Base-by-base conservation (phyloP, 2,888 invertebrate genomes). In the Eudasyphora cyanicolor region DNA sequence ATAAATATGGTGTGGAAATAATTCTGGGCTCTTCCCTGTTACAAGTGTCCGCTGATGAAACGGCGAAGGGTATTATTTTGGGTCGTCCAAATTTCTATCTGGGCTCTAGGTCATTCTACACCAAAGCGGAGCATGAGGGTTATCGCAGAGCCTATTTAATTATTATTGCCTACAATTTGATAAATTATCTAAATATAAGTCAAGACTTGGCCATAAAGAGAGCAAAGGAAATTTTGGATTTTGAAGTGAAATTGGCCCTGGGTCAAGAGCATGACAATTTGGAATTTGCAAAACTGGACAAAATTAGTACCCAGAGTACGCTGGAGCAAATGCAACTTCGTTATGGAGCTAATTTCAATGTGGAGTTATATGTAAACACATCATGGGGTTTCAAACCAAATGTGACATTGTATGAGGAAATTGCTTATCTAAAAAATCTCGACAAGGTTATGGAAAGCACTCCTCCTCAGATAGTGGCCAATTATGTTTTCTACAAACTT, bases 1-100 rank as follows among this genome's bases (percentile, higher is more conserved):
- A 82, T 3, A 86, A 82, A 27, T 89, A 85, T 21, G 91, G 90
- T 12, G 54, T 90, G 21, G 86, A 89, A 27, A 88, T 91, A 5
- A 19, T 90, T 4, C 5, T 32, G 32, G 8, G 32, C 32, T 32
- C 32, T 32, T 4, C 32, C 32, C 32, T 6, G n/a, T 89, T 91
- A 29, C 88, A 91, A 0, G 0, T 69, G 32, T 51, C 85, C 1
- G 29, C 24, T 0, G 17, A 87, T 45, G 79, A 76, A 6, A 86
- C 84, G 0, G 73, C 71, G 0, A 86, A 60, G 32, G 86, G 86
- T 0, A 69, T 91, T 17, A 89, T 86, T 38, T 86, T 90, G 24
- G 89, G 91, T 0, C 90, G 91, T 27, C 88, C 91, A 0, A 0
- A 67, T 35, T 49, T 85, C 1, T 32, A 27, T 1, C n/a, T n/a